These are phyloP conservation scores for Mesorhabditis belari DNA, from an alignment of 2,888 invertebrate genomes.

Conservation along the genomic window DNA sequence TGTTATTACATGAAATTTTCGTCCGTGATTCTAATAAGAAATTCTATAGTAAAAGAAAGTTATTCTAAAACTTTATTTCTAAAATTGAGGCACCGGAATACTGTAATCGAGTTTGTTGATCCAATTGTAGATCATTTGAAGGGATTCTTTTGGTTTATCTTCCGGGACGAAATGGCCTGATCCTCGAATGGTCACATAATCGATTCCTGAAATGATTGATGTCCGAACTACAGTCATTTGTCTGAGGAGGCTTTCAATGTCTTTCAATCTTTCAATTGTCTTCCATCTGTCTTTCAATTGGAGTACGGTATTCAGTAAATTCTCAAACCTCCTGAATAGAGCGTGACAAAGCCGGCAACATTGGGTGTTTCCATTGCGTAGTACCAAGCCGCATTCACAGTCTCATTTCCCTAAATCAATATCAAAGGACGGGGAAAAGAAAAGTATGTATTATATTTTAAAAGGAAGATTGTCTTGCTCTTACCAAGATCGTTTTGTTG, in stretches of 20 bases:
- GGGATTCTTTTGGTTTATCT: conserved; percentile 32
- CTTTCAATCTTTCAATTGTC: background rate
- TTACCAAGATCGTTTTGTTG: conserved; percentile 21
- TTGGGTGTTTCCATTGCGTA: conserved; percentile 15
- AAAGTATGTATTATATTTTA: background rate
- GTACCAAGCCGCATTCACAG: conserved; percentile 24
- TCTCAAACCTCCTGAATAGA: conserved; percentile 15
- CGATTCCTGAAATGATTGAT: conserved; percentile 17
- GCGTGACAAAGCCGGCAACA: conserved; percentile 21
- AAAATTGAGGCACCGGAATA: conserved; percentile 7
- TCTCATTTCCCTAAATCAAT: conserved; percentile 6
- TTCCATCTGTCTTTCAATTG: background rate
- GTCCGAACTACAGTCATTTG: no score
- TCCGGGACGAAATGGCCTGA: conserved; percentile 40
- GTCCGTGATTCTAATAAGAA: no score
- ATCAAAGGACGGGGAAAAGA: background rate
- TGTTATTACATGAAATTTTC: no score
- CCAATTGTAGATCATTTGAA: conserved; percentile 37
- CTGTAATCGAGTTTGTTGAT: conserved; percentile 27
- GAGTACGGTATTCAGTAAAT: no score
- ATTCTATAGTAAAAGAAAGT: no score
- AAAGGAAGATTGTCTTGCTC: background rate
- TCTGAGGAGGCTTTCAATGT: background rate
- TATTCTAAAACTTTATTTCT: no score
- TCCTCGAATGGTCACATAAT: conserved; percentile 35